Evolutionary conservation across 2,888 invertebrate species (phyloP), one percentile per base, ranked within the genome.

Genomic region (Villa cingulata): DNA sequence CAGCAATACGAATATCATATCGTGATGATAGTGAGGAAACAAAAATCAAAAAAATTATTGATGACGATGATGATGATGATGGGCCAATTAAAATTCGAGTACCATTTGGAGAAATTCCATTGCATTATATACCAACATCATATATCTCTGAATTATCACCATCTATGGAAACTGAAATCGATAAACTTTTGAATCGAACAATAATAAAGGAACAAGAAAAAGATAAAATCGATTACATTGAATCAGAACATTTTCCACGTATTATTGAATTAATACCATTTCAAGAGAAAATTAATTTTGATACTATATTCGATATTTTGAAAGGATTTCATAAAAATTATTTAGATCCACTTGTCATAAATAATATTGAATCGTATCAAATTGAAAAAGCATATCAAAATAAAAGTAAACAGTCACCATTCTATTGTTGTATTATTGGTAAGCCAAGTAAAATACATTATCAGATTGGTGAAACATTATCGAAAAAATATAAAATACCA

Each of bases 381-480:
- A 32, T 32, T 32, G 12, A 32, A 3, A 32, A 12, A 32, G 29
- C 29, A 32, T 32, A 32, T 12, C 29, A 32, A 32, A 32, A 32
- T 79, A 32, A 32, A 32, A 12, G 9, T 2, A 12, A 1, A 32
- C 29, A 32, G 2, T 12, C 4, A 12, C 29, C 81, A 10, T 68
- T 73, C 10, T 74, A 72, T 43, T 80, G 77, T 58, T 57, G 77
- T 37, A 73, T 81, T 52, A 57, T 79, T 23, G 74, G 78, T 1
- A 80, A 81, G 68, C 75, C 77, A 2, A 75, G 73, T 4, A 59
- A 73, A 20, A 74, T 73, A 27, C 68, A 72, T 41, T 67, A 67
- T 49, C 63, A 67, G 48, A 61, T 82, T 10, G 80, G 76, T 10
- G 72, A 74, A 63, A 61, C 70, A 41, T 57, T 81, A 39, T 71